These are phyloP conservation scores for Caenorhabditis sp. DNA, from an alignment of 2,888 invertebrate genomes.

Conservation along the genomic window DNA sequence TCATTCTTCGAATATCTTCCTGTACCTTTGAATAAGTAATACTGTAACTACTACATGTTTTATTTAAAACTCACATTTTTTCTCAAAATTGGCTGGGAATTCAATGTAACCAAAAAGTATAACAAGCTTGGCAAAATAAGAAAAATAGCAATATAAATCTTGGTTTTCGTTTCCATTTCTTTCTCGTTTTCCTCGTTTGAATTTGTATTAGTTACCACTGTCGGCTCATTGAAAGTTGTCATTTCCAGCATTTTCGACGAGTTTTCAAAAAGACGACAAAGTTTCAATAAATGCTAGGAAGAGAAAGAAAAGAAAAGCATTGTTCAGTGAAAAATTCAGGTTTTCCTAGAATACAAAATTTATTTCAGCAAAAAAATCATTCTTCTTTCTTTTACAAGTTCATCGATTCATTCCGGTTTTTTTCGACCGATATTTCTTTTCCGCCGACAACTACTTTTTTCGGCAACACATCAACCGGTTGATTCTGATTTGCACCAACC, in stretches of 20 bases:
- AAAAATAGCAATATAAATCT: slow-evolving; percentile 27
- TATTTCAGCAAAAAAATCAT: background rate
- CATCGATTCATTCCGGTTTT: background rate
- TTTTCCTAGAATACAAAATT: background rate
- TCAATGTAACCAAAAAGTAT: slow-evolving; percentile 28
- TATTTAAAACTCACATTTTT: background rate
- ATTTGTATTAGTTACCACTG: background rate
- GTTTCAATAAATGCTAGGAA: too few species aligned
- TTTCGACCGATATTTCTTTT: background rate
- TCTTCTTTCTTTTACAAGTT: background rate
- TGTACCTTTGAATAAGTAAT: background rate
- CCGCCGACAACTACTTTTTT: slow-evolving; percentile 13
- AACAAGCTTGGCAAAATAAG: slow-evolving; percentile 28
- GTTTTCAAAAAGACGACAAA: too few species aligned
- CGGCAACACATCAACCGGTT: slow-evolving; percentile 23
- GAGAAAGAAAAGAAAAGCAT: too few species aligned
- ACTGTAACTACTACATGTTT: too few species aligned
- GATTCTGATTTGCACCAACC: slow-evolving; percentile 5
- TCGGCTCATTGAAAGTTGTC: background rate
- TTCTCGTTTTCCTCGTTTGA: background rate
- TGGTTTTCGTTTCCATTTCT: slow-evolving; percentile 36
- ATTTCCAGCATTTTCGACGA: background rate
- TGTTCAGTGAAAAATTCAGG: background rate
- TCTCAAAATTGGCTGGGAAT: slow-evolving; percentile 1
- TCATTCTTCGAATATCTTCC: background rate